Conservation (phyloP, 2,888 invertebrate species). For the Lasioglossum malachurum region DNA sequence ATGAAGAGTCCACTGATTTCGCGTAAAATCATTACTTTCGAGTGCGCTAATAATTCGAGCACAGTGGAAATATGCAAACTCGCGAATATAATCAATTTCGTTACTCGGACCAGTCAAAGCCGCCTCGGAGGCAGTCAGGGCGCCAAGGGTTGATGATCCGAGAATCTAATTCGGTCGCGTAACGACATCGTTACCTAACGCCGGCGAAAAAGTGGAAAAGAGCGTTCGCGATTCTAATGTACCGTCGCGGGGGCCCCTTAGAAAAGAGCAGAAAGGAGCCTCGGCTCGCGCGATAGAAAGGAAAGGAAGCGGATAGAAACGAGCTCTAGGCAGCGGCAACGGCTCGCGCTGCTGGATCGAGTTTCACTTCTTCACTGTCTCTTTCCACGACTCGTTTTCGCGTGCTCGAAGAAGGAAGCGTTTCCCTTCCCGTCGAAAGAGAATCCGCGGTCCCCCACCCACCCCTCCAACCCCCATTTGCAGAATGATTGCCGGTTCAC, state of each 20-base stretch:
- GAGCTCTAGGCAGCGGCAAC: conserved; percentile 44
- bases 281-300: conserved; percentile 60
- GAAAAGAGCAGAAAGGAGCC: conserved; percentile 51
- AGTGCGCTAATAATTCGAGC: neutral
- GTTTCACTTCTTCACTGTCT: conserved; percentile 73
- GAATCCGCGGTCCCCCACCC: conserved; percentile 43
- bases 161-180: conserved; percentile 14
- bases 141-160: conserved; percentile 15
- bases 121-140: neutral
- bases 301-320: conserved; percentile 70
- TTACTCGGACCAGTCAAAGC: neutral
- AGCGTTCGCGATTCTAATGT: conserved; percentile 35
- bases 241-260: conserved; percentile 39
- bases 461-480: conserved; percentile 5
- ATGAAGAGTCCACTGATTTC: no score
- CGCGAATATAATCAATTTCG: neutral
- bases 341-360: conserved; percentile 63
- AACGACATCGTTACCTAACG: conserved; percentile 7
- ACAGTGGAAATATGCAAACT: neutral
- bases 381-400: conserved; percentile 68
- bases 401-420: conserved; percentile 56
- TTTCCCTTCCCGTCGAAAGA: conserved; percentile 53
- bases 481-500: conserved; percentile 26
- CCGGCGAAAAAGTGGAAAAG: conserved; percentile 11
- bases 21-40: neutral